A percentile compares a stretch with the other conserved stretches of the same genome.
Conservation (phyloP, 1,140 invertebrate species). For the Metopolophium dirhodum region DNA sequence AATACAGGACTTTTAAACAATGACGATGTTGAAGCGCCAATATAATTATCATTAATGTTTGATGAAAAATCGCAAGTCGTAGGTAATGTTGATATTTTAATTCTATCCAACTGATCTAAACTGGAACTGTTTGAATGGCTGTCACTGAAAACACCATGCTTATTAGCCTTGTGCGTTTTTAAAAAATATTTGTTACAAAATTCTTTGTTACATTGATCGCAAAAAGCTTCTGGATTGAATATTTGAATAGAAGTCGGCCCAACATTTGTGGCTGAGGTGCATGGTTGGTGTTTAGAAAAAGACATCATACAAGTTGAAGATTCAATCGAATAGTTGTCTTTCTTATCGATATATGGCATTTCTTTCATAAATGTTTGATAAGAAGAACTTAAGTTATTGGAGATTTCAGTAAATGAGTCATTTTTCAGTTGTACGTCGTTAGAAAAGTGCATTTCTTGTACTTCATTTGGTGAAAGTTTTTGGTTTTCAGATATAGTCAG, state of each 20-base stretch:
- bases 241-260: constrained; percentile 65
- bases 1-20: not conserved
- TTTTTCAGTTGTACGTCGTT: not conserved
- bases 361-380: not conserved
- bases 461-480: not conserved
- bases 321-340: not conserved
- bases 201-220: constrained; percentile 97
- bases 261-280: not conserved
- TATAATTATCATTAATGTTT: not conserved
- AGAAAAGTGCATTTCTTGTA: not conserved
- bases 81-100: constrained; percentile 16
- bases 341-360: not conserved
- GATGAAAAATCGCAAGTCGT: not conserved
- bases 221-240: constrained; percentile 95
- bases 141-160: constrained; percentile 85
- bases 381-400: not conserved
- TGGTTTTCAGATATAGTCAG: not conserved
- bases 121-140: constrained; percentile 55
- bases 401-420: not conserved
- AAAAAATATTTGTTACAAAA: constrained; percentile 99
- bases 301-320: not conserved
- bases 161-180: constrained; percentile 96
- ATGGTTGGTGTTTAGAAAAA: not conserved
- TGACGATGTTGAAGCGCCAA: constrained; percentile 50
- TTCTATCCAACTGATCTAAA: constrained; percentile 38